Evolutionary conservation across 1,140 invertebrate genomes (phyloP).

Genomic region (Hyles vespertilio): DNA sequence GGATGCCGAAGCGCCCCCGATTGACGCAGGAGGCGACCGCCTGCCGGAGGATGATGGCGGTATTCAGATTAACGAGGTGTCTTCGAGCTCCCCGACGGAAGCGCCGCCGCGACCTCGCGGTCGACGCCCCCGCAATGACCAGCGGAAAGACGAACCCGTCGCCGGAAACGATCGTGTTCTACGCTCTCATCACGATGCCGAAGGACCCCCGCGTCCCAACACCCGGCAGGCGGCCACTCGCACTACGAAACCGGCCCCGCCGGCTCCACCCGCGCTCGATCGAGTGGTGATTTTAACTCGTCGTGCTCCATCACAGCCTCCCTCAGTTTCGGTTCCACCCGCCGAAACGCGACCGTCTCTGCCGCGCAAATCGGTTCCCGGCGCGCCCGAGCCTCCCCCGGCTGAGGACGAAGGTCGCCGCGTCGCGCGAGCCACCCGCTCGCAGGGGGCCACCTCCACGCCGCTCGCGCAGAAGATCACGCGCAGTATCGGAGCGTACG

Average conservation of each 20-base stretch:
- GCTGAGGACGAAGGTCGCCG: conserved; percentile 16
- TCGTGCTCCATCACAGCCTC: conserved; percentile 22
- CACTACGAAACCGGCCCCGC: conserved; percentile 10
- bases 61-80: conserved; percentile 79
- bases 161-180: conserved; percentile 50
- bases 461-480: conserved; percentile 27
- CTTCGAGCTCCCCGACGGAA: conserved; percentile 72
- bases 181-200: conserved; percentile 58
- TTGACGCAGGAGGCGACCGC: conserved; percentile 1
- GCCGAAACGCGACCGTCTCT: neutral
- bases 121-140: conserved; percentile 29
- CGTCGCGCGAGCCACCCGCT: conserved; percentile 30
- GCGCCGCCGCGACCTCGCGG: conserved; percentile 44
- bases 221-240: conserved; percentile 42
- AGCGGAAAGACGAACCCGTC: conserved; percentile 16
- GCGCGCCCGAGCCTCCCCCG: conserved; percentile 14
- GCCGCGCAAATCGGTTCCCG: conserved; percentile 2
- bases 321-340: conserved; percentile 19
- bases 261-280: conserved; percentile 20
- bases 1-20: neutral
- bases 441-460: conserved; percentile 19
- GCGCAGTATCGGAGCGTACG: conserved; percentile 23
- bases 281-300: conserved; percentile 47
- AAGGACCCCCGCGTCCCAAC: conserved; percentile 40
- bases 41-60: conserved; percentile 46